phyloP scores from a whole-genome alignment of 2,113 vertebrate genomes.

The Gobio gobio region DNA sequence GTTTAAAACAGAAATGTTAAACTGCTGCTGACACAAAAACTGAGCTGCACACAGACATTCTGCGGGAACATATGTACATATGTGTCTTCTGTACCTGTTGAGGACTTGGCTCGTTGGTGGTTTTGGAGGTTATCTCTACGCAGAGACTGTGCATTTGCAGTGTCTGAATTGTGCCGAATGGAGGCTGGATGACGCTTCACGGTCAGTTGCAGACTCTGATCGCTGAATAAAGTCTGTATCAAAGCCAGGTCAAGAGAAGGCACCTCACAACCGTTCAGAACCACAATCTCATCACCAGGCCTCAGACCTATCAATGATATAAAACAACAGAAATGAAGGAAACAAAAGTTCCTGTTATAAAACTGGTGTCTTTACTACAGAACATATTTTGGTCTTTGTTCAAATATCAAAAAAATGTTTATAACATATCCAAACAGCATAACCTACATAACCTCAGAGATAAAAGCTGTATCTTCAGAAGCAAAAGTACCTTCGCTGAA shows the following conservation, averaged over 20 bases:
- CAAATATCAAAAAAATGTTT: not conserved
- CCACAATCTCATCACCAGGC: conserved; percentile 83
- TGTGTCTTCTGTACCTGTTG: conserved; percentile 78
- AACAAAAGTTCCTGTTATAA: not conserved
- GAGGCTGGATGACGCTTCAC: conserved; percentile 74
- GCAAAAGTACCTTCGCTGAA: conserved; percentile 79
- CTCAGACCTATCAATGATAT: conserved; percentile 44
- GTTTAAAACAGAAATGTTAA: too few species aligned
- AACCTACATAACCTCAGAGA: not conserved
- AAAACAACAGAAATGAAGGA: not conserved
- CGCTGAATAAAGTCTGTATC: conserved; percentile 88
- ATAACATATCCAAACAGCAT: not conserved
- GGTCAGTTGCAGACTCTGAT: conserved; percentile 82
- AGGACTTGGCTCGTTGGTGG: conserved; percentile 81
- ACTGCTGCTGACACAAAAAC: not conserved
- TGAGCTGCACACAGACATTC: not conserved
- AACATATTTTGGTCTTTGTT: not conserved
- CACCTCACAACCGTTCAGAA: conserved; percentile 85
- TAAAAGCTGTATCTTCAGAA: conserved; percentile 1
- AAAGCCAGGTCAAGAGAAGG: conserved; percentile 83
- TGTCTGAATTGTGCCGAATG: conserved; percentile 64
- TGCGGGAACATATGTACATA: not conserved
- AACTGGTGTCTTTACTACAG: not conserved
- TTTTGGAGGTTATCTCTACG: conserved; percentile 82
- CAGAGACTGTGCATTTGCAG: conserved; percentile 71